Conservation (phyloP, 2,888 invertebrate species). For the Drosophila algonquin region DNA sequence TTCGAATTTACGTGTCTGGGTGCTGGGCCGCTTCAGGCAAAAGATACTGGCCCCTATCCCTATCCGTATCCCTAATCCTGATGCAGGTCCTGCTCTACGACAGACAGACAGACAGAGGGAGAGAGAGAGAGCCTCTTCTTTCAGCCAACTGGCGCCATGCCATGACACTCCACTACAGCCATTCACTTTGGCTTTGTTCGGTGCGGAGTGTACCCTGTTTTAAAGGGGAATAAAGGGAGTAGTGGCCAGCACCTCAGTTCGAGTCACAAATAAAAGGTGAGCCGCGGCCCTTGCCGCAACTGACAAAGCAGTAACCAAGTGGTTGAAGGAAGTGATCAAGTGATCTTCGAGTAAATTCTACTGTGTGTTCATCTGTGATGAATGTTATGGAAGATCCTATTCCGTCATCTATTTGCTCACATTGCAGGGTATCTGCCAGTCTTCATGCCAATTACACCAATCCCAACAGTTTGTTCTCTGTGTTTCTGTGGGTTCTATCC, state of each 20-base stretch:
- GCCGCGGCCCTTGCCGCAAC: no score
- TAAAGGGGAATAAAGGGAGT: background rate
- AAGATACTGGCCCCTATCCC: slow-evolving; percentile 25
- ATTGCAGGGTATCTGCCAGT: background rate
- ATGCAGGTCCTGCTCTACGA: background rate
- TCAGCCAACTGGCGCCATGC: slow-evolving; percentile 68
- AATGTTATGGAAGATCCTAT: no score
- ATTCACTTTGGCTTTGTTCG: background rate
- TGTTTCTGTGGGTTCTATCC: slow-evolving; percentile 30
- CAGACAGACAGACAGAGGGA: background rate
- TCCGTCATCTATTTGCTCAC: background rate
- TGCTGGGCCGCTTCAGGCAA: slow-evolving; percentile 62
- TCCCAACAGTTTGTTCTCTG: slow-evolving; percentile 18
- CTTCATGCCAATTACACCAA: background rate
- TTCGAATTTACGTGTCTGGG: slow-evolving; percentile 78
- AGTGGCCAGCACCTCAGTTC: background rate
- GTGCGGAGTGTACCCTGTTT: background rate
- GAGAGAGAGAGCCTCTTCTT: slow-evolving; percentile 13
- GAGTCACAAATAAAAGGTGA: no score
- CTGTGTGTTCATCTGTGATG: no score
- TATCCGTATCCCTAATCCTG: slow-evolving; percentile 21
- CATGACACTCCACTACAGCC: slow-evolving; percentile 38
- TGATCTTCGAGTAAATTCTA: no score
- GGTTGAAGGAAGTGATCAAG: no score
- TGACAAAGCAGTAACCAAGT: no score